Percentiles rank a stretch among this genome's conserved stretches.
Evolutionary conservation across 2,888 invertebrate species (phyloP).

Genomic region (Spialia ferax): DNA sequence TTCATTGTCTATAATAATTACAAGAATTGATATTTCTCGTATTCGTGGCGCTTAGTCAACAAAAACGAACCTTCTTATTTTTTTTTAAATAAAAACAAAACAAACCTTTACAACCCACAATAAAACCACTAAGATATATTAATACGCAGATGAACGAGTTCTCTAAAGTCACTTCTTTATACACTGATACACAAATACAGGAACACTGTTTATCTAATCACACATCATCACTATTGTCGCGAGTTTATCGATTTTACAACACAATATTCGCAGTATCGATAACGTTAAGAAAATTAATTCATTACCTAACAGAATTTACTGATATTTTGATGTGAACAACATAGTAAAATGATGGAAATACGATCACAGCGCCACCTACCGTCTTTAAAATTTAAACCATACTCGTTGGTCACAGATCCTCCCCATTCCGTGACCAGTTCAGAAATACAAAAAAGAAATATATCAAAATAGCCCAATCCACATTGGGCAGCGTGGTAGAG

Average conservation of each 20-base stretch:
- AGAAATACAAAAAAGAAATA: too few relatives aligned
- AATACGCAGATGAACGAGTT: not conserved
- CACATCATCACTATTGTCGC: conserved; percentile 61
- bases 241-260: conserved; percentile 58
- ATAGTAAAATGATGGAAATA: too few relatives aligned
- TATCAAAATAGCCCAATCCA: too few relatives aligned
- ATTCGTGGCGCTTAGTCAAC: not conserved
- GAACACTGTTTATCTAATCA: conserved; percentile 55
- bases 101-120: conserved; percentile 21
- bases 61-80: not conserved
- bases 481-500: too few relatives aligned
- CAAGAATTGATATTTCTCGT: not conserved
- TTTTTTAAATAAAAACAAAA: conserved; percentile 14
- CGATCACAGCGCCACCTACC: too few relatives aligned
- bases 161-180: not conserved
- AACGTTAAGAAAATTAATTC: conserved; percentile 18
- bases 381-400: too few relatives aligned
- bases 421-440: too few relatives aligned
- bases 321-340: too few relatives aligned
- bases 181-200: conserved; percentile 3
- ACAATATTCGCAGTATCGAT: conserved; percentile 49
- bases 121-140: conserved; percentile 12
- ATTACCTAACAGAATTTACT: not conserved
- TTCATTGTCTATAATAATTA: too few relatives aligned
- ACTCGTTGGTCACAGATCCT: too few relatives aligned